Evolutionary conservation across 1,140 invertebrate species (phyloP), one percentile per base, ranked within the genome.

Genomic region (Drosophila murphyi): DNA sequence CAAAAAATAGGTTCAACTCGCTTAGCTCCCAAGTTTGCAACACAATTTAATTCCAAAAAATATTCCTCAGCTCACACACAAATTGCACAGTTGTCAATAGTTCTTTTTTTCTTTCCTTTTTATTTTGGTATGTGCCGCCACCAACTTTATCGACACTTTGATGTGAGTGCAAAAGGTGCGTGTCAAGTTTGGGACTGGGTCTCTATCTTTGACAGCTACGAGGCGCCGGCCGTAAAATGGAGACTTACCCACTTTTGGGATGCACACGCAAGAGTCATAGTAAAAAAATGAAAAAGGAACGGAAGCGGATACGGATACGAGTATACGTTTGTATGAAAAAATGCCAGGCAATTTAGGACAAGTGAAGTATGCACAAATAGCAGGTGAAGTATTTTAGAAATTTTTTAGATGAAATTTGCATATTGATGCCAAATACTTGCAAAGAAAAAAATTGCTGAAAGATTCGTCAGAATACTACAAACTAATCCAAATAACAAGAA

Each of bases 121-220:
- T 28, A 39, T 12, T 69, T 55, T 51, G 56, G 48, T 31, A 50
- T 52, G 48, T 32, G 35, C 39, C n/a, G 64, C 63, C 39, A 37
- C 28, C 31, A 74, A 62, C 35, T 74, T 73, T 62, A 62, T 74
- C 59, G 51, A 62, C 57, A 74, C 57, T 63, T 63, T 70, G 72
- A 74, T 70, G 57, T 62, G 52, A 63, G 72, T 51, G 62, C 65
- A 70, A 70, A 61, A 74, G 72, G 72, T 74, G 57, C 61, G 45
- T 72, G 52, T 70, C 65, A 56, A 61, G 41, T 67, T 54, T 29
- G 45, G 37, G 10, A 45, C 45, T 32, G 35, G 1, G 37, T 41
- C 12, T 52, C n/a, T 39, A 35, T 50, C 55, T 65, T 54, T 68
- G 47, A 67, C n/a, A 59, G 32, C 39, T 60, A 2, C 54, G 12